These are phyloP conservation scores for Scaptomyza flava DNA, from an alignment of 2,888 invertebrate genomes.

Conservation along the genomic window DNA sequence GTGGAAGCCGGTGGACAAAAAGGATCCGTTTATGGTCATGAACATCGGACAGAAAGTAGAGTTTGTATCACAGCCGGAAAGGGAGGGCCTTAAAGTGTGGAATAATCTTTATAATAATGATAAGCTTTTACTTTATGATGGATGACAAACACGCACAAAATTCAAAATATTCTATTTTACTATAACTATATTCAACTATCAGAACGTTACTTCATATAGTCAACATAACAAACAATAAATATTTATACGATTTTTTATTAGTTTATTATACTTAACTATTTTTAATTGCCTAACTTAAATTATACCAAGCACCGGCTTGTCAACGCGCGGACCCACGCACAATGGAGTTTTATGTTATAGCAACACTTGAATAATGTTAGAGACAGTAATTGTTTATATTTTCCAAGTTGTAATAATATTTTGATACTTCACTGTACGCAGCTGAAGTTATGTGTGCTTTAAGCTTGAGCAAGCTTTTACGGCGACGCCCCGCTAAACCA, in stretches of 20 bases:
- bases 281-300: too few relatives aligned
- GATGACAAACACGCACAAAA: neutral
- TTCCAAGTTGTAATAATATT: conserved; percentile 19
- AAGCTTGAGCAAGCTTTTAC: conserved; percentile 44
- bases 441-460: conserved; percentile 25
- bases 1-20: conserved; percentile 71
- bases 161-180: too few relatives aligned
- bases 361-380: too few relatives aligned
- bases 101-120: conserved; percentile 72
- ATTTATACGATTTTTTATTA: too few relatives aligned
- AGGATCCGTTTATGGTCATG: conserved; percentile 64
- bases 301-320: too few relatives aligned
- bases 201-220: too few relatives aligned
- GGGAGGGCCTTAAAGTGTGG: conserved; percentile 76
- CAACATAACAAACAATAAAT: neutral
- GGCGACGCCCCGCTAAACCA: conserved; percentile 21
- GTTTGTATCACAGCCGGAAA: conserved; percentile 70
- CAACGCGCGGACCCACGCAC: too few relatives aligned
- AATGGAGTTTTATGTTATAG: too few relatives aligned
- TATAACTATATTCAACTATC: too few relatives aligned
- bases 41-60: conserved; percentile 76
- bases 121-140: conserved; percentile 38
- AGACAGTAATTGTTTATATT: neutral
- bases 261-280: too few relatives aligned
- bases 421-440: conserved; percentile 24